Evolutionary conservation across 2,113 vertebrate species (phyloP), one percentile per base, ranked within the genome.

Genomic region (Diadophis punctatus): DNA sequence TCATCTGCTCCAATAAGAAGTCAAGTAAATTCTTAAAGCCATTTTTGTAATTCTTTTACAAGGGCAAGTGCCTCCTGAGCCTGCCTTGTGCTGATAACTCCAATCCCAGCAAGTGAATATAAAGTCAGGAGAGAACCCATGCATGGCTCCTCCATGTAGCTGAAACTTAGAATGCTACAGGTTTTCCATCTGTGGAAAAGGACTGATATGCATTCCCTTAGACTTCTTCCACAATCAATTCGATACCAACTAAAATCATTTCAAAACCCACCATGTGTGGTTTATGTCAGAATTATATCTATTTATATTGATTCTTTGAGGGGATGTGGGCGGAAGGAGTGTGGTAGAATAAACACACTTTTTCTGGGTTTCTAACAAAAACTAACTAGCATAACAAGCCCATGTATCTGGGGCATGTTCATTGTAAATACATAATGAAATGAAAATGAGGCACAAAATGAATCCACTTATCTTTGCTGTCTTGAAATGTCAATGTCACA

Each of bases 391-490:
- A 3, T n/a, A 93, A 16, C 7, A 3, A 4, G 51, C 1, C 16
- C 3, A 84, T 94, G 91, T 43, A 55, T 93, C 4, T 3, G 89
- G 34, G 56, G 51, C 1, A 27, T 2, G 89, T 91, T 88, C 34
- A 3, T 1, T 6, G 10, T 87, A 86, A 93, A 96, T 93, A 84
- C 51, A 14, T 11, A 55, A 96, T 52, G 5, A 23, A 90, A 95
- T 51, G 87, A 43, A 39, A 80, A 94, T 92, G 93, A 84, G 30
- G 5, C 20, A 30, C 25, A 63, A 93, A 56, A 94, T 55, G 43
- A 93, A 92, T 94, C 52, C 27, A 90, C 25, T 93, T 90, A 93
- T 93, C 84, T 85, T 95, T 89, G 46, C 11, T 0, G 48, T 91
- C 58, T 25, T 9, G 56, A 91, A 39, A 86, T 51, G 90, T 74